Evolutionary conservation across 2,113 vertebrate species (phyloP), one percentile per base, ranked within the genome.

Genomic region (Stigmatopora nigra): DNA sequence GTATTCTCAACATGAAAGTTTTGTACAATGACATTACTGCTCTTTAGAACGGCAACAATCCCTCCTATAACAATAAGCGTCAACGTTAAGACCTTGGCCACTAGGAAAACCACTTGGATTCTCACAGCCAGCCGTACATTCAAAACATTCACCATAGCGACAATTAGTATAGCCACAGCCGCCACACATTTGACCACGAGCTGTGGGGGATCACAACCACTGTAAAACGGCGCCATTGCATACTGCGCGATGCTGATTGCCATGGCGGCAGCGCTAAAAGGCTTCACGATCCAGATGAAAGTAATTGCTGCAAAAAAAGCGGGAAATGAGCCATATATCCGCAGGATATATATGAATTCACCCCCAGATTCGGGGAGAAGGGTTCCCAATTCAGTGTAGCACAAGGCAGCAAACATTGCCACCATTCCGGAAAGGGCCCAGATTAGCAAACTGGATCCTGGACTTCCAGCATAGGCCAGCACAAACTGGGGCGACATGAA

Each of bases 261-360:
- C 19, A 89, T 16, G 1, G 89, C 92, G 2, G 91, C 80, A 3
- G 90, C 80, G 36, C 90, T 0, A 1, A 84, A 88, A 0, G 91
- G 92, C 60, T 86, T 92, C 65, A 91, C 73, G 45, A 93, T 72
- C 38, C 93, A 78, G 31, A 92, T 78, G 20, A 86, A 92, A 8
- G 79, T 90, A 51, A 91, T 83, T 7, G 87, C 84, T 0, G 91
- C 86, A 68, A 93, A 84, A 45, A 95, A 95, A 62, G 92, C 91
- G 20, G 91, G 92, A 46, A 87, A 83, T 10, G 91, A 73, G 62
- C 93, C 92, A 44, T 91, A 92, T 65, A 86, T 93, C 68, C 84
- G 75, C 64, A 92, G 77, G 65, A 94, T 91, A 73, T 93, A 95
- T 69, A 92, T 88, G 51, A 93, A 94, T 0, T 95, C 90, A 14